Conservation (phyloP, 64 coral and sea anemone species). For the Actinia tenebrosa region DNA sequence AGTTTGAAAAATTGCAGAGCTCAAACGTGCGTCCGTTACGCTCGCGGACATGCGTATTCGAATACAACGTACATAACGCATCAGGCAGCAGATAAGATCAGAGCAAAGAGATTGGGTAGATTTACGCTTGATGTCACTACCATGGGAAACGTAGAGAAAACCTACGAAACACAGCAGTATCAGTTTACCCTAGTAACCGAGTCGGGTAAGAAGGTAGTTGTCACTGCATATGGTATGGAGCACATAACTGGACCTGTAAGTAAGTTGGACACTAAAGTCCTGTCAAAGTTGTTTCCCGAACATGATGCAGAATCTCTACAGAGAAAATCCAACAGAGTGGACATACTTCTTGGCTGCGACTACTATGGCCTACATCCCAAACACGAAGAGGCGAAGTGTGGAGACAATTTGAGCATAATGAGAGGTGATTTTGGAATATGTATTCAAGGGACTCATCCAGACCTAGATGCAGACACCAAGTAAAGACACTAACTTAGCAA, state of each 20-base stretch:
- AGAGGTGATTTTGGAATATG: slow-evolving; percentile 46
- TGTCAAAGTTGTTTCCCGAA: slow-evolving; percentile 43
- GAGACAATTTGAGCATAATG: slow-evolving; percentile 45
- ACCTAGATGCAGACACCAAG: slow-evolving; percentile 27
- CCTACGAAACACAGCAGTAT: slow-evolving; percentile 48
- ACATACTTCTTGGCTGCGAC: slow-evolving; percentile 52
- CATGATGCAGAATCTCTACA: slow-evolving; percentile 42
- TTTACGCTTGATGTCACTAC: slow-evolving; percentile 48
- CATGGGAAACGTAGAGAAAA: slow-evolving; percentile 54
- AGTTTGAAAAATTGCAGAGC: too few relatives aligned
- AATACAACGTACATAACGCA: slow-evolving; percentile 58
- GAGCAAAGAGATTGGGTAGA: slow-evolving; percentile 24
- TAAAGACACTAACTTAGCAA: slow-evolving; percentile 31
- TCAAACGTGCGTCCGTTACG: too few relatives aligned
- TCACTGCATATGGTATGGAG: slow-evolving; percentile 56
- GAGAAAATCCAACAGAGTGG: slow-evolving; percentile 28
- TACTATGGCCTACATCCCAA: slow-evolving; percentile 52
- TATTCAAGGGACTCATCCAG: slow-evolving; percentile 52
- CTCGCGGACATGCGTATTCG: background rate
- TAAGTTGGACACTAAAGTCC: slow-evolving; percentile 31
- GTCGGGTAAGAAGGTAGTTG: slow-evolving; percentile 29
- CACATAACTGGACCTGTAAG: slow-evolving; percentile 46
- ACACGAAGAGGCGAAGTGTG: slow-evolving; percentile 34
- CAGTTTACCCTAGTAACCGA: slow-evolving; percentile 25
- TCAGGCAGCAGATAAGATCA: slow-evolving; percentile 51